Percentiles rank a stretch among this genome's conserved stretches.
Conservation (phyloP, 2,888 invertebrate species). For the Protophormia terraenovae region DNA sequence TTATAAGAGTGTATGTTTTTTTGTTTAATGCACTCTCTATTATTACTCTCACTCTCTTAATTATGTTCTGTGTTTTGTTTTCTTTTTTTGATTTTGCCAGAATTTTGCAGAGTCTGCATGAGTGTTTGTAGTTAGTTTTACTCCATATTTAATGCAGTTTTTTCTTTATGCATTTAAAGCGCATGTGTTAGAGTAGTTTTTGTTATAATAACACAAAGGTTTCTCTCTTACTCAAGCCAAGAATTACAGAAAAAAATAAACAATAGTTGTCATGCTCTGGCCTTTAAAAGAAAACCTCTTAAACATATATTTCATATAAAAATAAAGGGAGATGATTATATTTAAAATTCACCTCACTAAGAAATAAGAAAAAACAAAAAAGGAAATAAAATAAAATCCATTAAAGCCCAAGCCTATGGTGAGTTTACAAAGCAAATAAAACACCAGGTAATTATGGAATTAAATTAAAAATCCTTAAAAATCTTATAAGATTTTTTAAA, state of each 20-base stretch:
- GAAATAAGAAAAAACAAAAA: background rate
- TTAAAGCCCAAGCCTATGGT: too few species aligned
- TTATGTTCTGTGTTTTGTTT: background rate
- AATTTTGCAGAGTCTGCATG: constrained; percentile 52
- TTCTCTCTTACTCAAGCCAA: constrained; percentile 39
- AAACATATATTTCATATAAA: constrained; percentile 15
- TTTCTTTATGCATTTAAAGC: too few species aligned
- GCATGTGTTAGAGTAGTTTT: constrained; percentile 41
- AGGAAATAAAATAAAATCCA: background rate
- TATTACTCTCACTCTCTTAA: background rate
- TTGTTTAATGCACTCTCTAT: background rate
- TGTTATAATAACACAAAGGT: background rate
- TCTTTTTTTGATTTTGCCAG: too few species aligned
- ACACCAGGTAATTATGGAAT: too few species aligned
- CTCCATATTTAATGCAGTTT: constrained; percentile 44
- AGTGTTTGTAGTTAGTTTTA: constrained; percentile 12
- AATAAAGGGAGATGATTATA: background rate
- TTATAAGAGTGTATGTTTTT: background rate
- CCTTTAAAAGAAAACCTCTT: background rate
- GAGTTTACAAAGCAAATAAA: too few species aligned
- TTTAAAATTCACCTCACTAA: constrained; percentile 43
- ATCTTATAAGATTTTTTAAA: too few species aligned
- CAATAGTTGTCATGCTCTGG: constrained; percentile 56
- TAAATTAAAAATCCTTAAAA: constrained; percentile 18
- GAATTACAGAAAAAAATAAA: too few species aligned